These are phyloP conservation scores for Apostichopus leukothele DNA, from an alignment of 53 echinoderm and acorn worm species.

Conservation along the genomic window DNA sequence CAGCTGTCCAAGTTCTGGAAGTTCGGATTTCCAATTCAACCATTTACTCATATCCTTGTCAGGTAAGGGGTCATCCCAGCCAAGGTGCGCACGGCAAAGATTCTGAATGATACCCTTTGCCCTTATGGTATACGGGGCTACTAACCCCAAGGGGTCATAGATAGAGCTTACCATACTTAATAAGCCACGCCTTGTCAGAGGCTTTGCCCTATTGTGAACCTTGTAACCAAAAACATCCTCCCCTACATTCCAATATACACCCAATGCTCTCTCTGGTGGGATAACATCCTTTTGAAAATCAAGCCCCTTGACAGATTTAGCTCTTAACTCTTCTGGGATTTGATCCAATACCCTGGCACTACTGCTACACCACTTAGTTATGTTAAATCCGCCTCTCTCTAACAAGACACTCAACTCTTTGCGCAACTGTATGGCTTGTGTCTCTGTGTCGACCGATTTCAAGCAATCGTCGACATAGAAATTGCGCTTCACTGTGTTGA, in stretches of 20 bases:
- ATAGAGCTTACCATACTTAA: constrained; percentile 52
- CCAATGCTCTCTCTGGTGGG: constrained; percentile 62
- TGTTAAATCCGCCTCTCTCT: constrained; percentile 56
- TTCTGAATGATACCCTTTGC: constrained; percentile 66
- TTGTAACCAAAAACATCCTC: constrained; percentile 46
- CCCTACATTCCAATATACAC: constrained; percentile 65
- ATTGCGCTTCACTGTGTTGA: constrained; percentile 40
- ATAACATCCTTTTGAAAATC: constrained; percentile 44
- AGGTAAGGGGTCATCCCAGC: constrained; percentile 71
- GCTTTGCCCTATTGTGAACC: constrained; percentile 10
- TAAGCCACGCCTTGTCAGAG: constrained; percentile 51
- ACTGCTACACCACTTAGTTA: constrained; percentile 69
- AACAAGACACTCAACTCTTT: constrained; percentile 30
- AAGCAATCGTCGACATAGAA: constrained; percentile 80
- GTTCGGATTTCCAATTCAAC: constrained; percentile 54
- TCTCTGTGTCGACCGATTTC: constrained; percentile 58
- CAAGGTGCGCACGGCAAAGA: constrained; percentile 54
- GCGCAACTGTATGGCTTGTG: constrained; percentile 50
- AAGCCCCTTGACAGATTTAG: constrained; percentile 60
- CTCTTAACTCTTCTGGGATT: constrained; percentile 56
- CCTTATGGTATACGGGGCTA: constrained; percentile 54
- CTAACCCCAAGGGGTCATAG: constrained; percentile 61
- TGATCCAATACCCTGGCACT: constrained; percentile 47
- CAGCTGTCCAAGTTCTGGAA: constrained; percentile 12
- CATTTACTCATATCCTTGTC: constrained; percentile 45